Conservation (phyloP, 2,797 vertebrate genomes). For the Xenentodon cancila region DNA sequence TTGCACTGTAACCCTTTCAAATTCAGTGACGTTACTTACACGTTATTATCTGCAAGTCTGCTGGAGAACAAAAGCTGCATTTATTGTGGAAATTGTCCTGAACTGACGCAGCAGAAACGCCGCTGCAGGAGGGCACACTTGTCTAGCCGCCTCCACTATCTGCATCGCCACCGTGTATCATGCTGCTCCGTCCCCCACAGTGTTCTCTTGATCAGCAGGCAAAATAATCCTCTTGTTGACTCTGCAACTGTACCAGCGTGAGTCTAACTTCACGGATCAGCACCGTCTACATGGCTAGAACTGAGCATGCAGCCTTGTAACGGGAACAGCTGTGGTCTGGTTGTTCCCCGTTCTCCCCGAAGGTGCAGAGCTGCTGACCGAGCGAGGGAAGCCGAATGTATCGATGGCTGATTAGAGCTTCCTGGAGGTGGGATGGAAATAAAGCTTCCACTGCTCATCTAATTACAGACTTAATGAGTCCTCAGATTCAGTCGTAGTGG, state of each 20-base stretch:
- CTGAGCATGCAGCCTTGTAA: conserved; percentile 12
- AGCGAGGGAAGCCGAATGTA: conserved; percentile 39
- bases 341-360: conserved; percentile 16
- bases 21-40: neutral
- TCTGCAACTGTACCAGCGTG: conserved; percentile 54
- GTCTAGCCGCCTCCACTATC: conserved; percentile 27
- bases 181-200: conserved; percentile 34
- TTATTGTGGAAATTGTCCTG: conserved; percentile 5
- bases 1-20: neutral
- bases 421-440: conserved; percentile 47
- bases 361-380: conserved; percentile 61
- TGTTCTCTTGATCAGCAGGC: conserved; percentile 52
- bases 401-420: conserved; percentile 56
- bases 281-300: conserved; percentile 7
- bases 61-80: conserved; percentile 12
- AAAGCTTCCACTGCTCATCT: conserved; percentile 53
- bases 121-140: neutral
- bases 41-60: neutral
- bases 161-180: conserved; percentile 21
- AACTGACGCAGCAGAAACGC: conserved; percentile 38
- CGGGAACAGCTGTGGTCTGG: conserved; percentile 27
- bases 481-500: conserved; percentile 46
- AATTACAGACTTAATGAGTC: conserved; percentile 77
- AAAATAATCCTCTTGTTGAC: conserved; percentile 71
- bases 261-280: conserved; percentile 43